Evolutionary conservation across 1,140 invertebrate genomes (phyloP).

Genomic region (Frieseomelitta varia): DNA sequence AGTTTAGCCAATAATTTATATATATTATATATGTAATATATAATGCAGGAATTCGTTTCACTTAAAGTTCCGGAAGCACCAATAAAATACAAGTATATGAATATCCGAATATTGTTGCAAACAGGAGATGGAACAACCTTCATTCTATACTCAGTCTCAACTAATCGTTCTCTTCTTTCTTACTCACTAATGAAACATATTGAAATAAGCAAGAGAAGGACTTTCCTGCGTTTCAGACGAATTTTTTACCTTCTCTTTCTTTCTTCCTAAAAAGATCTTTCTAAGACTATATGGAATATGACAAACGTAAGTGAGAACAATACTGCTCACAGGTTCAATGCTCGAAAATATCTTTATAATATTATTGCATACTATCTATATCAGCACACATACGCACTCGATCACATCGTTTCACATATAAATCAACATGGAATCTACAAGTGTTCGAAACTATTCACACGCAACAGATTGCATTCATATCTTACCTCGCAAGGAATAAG

Average conservation of each 20-base stretch:
- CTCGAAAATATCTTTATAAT: constrained; percentile 16
- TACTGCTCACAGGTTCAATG: background rate
- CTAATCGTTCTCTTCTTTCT: background rate
- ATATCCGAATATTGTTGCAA: constrained; percentile 21
- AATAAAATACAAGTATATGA: constrained; percentile 61
- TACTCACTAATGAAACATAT: background rate
- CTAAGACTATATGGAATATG: constrained; percentile 23
- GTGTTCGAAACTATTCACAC: constrained; percentile 5
- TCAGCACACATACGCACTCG: background rate
- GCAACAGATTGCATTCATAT: constrained; percentile 14
- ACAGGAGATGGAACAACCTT: constrained; percentile 20
- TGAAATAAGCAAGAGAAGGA: background rate
- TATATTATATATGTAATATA: background rate
- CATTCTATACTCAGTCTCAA: background rate
- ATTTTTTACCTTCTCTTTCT: too few relatives aligned
- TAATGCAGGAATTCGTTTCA: constrained; percentile 15
- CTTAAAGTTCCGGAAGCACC: constrained; percentile 28
- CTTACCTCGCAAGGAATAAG: constrained; percentile 39
- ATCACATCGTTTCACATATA: background rate
- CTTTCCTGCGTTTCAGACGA: background rate
- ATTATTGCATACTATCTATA: background rate
- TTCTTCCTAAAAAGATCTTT: background rate
- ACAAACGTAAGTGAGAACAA: constrained; percentile 26
- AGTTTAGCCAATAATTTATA: too few relatives aligned
- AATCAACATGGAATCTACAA: constrained; percentile 21